Conservation (phyloP, 2,797 vertebrate species). For the Podarcis lilfordi region DNA sequence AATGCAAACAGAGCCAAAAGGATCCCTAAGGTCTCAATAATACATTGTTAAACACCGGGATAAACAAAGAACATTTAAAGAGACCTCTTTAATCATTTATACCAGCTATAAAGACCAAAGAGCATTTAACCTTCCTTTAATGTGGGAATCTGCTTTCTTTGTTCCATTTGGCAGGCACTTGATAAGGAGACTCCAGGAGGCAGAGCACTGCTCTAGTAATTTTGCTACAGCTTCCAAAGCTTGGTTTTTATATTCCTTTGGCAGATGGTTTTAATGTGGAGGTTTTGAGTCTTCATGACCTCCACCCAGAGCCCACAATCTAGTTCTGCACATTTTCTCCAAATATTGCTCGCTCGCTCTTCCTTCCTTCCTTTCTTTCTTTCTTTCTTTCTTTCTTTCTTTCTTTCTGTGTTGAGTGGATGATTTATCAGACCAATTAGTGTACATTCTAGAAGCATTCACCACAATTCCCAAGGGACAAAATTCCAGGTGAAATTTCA, state of each 20-base stretch:
- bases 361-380: too few species aligned
- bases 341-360: neutral
- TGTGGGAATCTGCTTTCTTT: slow-evolving; percentile 42
- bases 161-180: slow-evolving; percentile 44
- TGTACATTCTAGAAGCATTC: too few species aligned
- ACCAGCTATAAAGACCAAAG: slow-evolving; percentile 48
- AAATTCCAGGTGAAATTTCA: neutral
- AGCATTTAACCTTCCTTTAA: slow-evolving; percentile 54
- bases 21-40: slow-evolving; percentile 19
- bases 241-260: slow-evolving; percentile 20
- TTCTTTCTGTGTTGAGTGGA: neutral
- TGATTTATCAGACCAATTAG: neutral
- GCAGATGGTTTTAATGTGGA: neutral
- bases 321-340: neutral
- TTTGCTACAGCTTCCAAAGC: slow-evolving; percentile 23
- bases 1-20: slow-evolving; percentile 45
- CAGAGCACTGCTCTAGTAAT: slow-evolving; percentile 35
- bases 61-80: slow-evolving; percentile 58
- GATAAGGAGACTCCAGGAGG: neutral
- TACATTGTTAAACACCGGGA: slow-evolving; percentile 31
- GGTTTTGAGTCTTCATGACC: neutral
- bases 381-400: too few species aligned
- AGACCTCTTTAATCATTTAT: slow-evolving; percentile 54
- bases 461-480: neutral
- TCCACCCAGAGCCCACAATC: neutral